Percentiles rank a stretch among this genome's conserved stretches.
Evolutionary conservation across 2,113 vertebrate species (phyloP).

Genomic region (Cynopterus brachyotis): DNA sequence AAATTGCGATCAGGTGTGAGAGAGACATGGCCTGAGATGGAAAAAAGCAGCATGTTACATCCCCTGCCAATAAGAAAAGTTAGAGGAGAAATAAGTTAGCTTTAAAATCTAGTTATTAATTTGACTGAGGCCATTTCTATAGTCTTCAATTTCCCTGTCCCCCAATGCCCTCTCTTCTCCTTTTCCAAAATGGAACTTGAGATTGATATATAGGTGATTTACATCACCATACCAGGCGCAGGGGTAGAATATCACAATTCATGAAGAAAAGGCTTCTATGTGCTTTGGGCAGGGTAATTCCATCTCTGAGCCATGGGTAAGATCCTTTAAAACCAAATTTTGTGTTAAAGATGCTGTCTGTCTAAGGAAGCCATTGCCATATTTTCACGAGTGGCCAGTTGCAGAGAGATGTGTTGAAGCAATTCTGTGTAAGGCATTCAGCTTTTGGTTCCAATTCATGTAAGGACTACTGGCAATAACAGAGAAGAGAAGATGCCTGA

Average conservation of each 20-base stretch:
- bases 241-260: background rate
- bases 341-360: background rate
- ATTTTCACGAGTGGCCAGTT: background rate
- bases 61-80: background rate
- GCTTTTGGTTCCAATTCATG: background rate
- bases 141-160: fast-evolving
- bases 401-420: background rate
- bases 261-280: background rate
- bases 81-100: background rate
- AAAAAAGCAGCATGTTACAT: background rate
- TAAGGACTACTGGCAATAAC: background rate
- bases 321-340: background rate
- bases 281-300: background rate
- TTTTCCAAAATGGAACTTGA: background rate
- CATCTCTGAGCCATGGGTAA: background rate
- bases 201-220: background rate
- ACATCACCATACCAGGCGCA: background rate
- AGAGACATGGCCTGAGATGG: background rate
- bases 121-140: background rate
- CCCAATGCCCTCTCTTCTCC: background rate
- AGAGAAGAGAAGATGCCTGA: background rate
- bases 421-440: background rate
- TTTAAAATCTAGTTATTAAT: background rate
- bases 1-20: background rate
- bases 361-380: background rate